A percentile compares a stretch with the other conserved stretches of the same genome.
Evolutionary conservation across 2,797 vertebrate genomes (phyloP).

Genomic region (Lutjanus campechanus): DNA sequence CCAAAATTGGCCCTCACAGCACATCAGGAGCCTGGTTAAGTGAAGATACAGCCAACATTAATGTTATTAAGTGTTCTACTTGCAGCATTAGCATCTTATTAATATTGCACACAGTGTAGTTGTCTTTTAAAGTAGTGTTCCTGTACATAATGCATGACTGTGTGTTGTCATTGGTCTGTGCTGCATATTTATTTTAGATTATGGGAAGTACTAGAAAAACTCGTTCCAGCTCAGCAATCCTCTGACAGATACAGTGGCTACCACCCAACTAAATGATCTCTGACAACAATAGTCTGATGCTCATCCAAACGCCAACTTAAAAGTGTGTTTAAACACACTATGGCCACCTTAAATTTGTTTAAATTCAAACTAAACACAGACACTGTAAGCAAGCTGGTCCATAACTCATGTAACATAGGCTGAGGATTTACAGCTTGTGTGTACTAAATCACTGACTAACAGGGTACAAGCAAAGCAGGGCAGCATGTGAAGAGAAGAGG

Average conservation of each 20-base stretch:
- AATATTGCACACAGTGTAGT: constrained; percentile 50
- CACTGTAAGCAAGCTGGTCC: neutral
- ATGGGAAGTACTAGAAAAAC: constrained; percentile 26
- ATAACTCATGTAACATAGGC: neutral
- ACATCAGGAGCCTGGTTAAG: constrained; percentile 47
- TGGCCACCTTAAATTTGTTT: neutral
- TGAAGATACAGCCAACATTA: constrained; percentile 5
- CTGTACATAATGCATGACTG: constrained; percentile 29
- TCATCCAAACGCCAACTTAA: constrained; percentile 25
- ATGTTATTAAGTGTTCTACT: constrained; percentile 47
- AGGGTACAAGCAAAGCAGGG: constrained; percentile 51
- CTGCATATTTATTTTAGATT: constrained; percentile 29
- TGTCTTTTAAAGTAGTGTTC: constrained; percentile 22
- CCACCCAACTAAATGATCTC: constrained; percentile 4
- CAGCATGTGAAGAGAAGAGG: constrained; percentile 4
- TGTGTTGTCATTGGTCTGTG: constrained; percentile 24
- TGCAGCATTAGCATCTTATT: constrained; percentile 59
- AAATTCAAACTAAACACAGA: constrained; percentile 10
- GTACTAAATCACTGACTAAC: constrained; percentile 12
- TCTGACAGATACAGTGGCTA: constrained; percentile 3
- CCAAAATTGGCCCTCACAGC: constrained; percentile 24
- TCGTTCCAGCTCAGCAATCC: neutral
- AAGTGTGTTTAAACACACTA: neutral
- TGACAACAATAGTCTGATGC: constrained; percentile 18
- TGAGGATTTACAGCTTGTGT: constrained; percentile 12